phyloP scores from a whole-genome alignment of 2,888 invertebrate species.

The Cosmia trapezina region DNA sequence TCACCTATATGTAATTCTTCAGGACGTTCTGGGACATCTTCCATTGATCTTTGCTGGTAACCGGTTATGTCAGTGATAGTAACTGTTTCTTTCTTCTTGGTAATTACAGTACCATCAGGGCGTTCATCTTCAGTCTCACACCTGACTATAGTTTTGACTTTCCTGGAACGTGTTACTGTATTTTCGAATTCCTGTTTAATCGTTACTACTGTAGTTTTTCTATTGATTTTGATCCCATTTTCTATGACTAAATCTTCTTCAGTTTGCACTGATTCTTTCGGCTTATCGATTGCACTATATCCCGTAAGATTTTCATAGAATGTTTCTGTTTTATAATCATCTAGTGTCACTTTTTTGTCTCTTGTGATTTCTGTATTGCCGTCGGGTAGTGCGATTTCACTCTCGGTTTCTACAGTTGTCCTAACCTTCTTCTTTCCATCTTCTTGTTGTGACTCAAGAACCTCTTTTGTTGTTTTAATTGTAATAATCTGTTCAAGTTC shows the following conservation, averaged over 20 bases:
- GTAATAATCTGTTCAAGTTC: slow-evolving; percentile 81
- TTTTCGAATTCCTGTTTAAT: slow-evolving; percentile 82
- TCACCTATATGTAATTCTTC: slow-evolving; percentile 76
- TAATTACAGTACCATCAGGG: slow-evolving; percentile 84
- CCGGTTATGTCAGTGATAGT: slow-evolving; percentile 82
- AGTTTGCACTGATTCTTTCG: slow-evolving; percentile 74
- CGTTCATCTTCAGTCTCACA: slow-evolving; percentile 83
- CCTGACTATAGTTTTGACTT: slow-evolving; percentile 81
- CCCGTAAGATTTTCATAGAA: slow-evolving; percentile 81
- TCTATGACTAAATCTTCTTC: slow-evolving; percentile 75
- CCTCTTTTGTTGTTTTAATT: slow-evolving; percentile 84
- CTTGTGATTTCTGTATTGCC: slow-evolving; percentile 84
- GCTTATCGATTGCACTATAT: slow-evolving; percentile 74
- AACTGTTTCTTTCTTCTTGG: slow-evolving; percentile 84
- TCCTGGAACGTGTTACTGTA: slow-evolving; percentile 70
- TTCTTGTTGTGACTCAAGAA: slow-evolving; percentile 72
- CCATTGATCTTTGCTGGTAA: slow-evolving; percentile 66
- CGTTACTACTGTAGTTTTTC: slow-evolving; percentile 82
- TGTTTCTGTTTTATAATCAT: slow-evolving; percentile 78
- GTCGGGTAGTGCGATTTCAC: slow-evolving; percentile 79
- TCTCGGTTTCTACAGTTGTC: slow-evolving; percentile 81
- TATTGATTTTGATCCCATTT: slow-evolving; percentile 76
- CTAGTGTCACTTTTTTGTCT: slow-evolving; percentile 83
- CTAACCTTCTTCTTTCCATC: slow-evolving; percentile 80
- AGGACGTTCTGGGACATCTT: slow-evolving; percentile 68